phyloP scores from a whole-genome alignment of 1,140 invertebrate species.

The Panulirus ornatus region DNA sequence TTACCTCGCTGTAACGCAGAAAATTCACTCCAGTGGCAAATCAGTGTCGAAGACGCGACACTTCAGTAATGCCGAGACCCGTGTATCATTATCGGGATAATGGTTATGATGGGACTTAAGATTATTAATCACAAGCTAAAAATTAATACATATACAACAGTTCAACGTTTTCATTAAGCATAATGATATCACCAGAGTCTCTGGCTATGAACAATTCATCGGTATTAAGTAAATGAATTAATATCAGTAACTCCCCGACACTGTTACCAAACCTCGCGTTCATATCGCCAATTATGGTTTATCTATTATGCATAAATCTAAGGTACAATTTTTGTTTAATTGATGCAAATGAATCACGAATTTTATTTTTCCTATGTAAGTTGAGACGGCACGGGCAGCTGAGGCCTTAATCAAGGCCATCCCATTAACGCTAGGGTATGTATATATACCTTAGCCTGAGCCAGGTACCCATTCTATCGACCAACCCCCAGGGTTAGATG shows the following conservation, averaged over 20 bases:
- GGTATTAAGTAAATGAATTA: not conserved
- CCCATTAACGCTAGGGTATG: too few relatives aligned
- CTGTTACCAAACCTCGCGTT: not conserved
- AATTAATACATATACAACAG: constrained; percentile 1
- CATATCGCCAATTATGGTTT: not conserved
- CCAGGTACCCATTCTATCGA: too few relatives aligned
- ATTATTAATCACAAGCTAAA: not conserved
- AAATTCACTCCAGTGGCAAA: constrained; percentile 18
- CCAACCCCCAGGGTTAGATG: too few relatives aligned
- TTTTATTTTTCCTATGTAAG: too few relatives aligned
- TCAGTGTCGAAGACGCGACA: not conserved
- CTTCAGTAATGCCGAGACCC: not conserved
- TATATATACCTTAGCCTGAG: too few relatives aligned
- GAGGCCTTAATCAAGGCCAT: too few relatives aligned
- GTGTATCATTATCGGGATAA: constrained; percentile 6
- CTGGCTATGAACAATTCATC: not conserved
- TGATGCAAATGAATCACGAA: too few relatives aligned
- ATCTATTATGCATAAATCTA: too few relatives aligned
- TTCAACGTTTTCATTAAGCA: not conserved
- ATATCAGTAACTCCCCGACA: not conserved
- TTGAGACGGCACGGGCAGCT: too few relatives aligned
- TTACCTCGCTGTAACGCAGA: constrained; percentile 21
- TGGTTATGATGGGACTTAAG: not conserved
- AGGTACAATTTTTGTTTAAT: too few relatives aligned
- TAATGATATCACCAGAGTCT: not conserved